Evolutionary conservation across 2,888 invertebrate species (phyloP).

Genomic region (Andrena chrysosceles): DNA sequence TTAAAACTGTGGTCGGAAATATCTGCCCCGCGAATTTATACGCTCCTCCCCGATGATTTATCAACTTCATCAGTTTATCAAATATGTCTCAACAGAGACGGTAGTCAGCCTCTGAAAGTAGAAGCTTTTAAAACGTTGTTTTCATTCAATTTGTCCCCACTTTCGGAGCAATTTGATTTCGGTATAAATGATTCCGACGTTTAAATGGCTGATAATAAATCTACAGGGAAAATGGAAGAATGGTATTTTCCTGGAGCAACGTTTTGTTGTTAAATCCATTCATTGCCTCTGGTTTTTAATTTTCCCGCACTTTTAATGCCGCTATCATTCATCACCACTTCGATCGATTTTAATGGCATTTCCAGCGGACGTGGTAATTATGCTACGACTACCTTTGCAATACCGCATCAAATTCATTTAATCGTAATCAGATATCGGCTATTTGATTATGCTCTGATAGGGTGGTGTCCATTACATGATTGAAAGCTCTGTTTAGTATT

Average conservation of each 20-base stretch:
- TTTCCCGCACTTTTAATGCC: not conserved
- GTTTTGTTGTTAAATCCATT: too few species aligned
- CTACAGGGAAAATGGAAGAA: too few species aligned
- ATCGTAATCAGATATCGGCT: not conserved
- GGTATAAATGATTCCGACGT: too few species aligned
- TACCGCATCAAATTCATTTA: conserved; percentile 1
- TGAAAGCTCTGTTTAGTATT: not conserved
- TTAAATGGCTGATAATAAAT: too few species aligned
- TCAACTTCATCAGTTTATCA: too few species aligned
- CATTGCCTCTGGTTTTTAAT: not conserved
- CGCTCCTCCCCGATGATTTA: not conserved
- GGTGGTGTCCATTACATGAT: not conserved
- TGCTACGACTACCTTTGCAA: not conserved
- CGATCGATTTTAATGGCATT: not conserved
- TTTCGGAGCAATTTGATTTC: too few species aligned
- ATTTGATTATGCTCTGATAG: not conserved
- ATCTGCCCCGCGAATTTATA: not conserved
- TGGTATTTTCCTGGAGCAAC: too few species aligned
- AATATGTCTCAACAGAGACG: too few species aligned
- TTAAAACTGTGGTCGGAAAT: not conserved
- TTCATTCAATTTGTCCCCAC: too few species aligned
- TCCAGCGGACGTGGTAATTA: not conserved
- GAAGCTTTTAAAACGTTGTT: too few species aligned
- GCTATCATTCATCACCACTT: not conserved
- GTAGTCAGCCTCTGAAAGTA: too few species aligned